Conservation (phyloP, 1,140 invertebrate genomes). For the Papilio xuthus region DNA sequence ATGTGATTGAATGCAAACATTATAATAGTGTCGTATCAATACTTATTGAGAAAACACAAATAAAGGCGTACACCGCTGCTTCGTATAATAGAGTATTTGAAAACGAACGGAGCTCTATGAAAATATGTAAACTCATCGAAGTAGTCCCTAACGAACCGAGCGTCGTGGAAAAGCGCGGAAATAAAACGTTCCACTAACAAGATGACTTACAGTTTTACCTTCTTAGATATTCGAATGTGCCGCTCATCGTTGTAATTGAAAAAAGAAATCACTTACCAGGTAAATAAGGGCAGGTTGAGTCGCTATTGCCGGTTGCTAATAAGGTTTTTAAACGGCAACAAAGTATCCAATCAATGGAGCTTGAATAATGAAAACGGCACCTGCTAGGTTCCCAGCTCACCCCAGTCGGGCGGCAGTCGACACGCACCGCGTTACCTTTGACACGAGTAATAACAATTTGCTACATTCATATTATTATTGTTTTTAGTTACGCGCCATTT, state of each 20-base stretch:
- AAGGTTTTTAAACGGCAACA: constrained; percentile 81
- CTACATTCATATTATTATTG: constrained; percentile 43
- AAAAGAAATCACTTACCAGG: constrained; percentile 79
- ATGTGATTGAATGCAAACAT: background rate
- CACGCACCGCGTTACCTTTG: constrained; percentile 67
- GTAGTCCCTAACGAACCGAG: constrained; percentile 57
- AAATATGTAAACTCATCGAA: constrained; percentile 53
- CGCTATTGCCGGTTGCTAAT: constrained; percentile 78
- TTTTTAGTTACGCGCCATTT: constrained; percentile 47
- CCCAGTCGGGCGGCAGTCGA: constrained; percentile 72
- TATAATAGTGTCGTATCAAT: background rate
- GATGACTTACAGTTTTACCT: constrained; percentile 76
- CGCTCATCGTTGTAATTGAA: constrained; percentile 78
- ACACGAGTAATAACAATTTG: constrained; percentile 49
- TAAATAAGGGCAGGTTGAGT: constrained; percentile 70
- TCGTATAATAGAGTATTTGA: constrained; percentile 25
- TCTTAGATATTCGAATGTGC: constrained; percentile 67
- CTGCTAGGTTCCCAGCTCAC: constrained; percentile 74
- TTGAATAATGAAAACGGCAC: constrained; percentile 81
- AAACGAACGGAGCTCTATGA: constrained; percentile 38
- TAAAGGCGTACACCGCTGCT: background rate
- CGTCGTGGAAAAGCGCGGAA: constrained; percentile 52
- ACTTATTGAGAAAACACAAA: constrained; percentile 3
- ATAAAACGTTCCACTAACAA: constrained; percentile 71
- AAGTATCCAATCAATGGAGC: constrained; percentile 81